Conservation (phyloP, 2,888 invertebrate species). For the Serripes groenlandicus region DNA sequence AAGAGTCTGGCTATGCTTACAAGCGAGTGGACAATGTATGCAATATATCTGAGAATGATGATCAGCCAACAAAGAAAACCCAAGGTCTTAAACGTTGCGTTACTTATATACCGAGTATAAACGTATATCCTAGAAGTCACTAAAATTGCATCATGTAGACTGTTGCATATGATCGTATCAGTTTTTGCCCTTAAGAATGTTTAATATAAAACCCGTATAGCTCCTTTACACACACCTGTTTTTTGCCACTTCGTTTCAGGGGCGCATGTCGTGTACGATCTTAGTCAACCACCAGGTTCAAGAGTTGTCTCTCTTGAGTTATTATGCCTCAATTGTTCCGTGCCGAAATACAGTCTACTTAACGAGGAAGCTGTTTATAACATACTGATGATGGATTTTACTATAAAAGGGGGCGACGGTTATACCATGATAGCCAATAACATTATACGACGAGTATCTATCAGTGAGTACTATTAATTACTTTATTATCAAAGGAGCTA, state of each 20-base stretch:
- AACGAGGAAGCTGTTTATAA: conserved; percentile 89
- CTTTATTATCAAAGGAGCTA: neutral
- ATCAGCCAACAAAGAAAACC: too few relatives aligned
- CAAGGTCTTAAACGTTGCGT: too few relatives aligned
- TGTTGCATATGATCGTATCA: too few relatives aligned
- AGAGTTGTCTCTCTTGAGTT: conserved; percentile 90
- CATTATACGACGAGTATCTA: conserved; percentile 27
- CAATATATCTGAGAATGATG: too few relatives aligned
- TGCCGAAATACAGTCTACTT: conserved; percentile 89
- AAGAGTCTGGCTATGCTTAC: too few relatives aligned
- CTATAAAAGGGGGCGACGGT: conserved; percentile 74
- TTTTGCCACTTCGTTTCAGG: conserved; percentile 88
- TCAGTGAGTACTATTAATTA: conserved; percentile 40
- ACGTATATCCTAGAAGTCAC: too few relatives aligned
- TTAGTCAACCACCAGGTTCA: conserved; percentile 88
- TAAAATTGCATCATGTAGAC: too few relatives aligned
- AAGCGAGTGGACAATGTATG: too few relatives aligned
- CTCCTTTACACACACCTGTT: too few relatives aligned
- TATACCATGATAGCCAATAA: conserved; percentile 70
- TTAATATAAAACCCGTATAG: too few relatives aligned
- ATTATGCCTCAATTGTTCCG: conserved; percentile 90
- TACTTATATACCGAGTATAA: too few relatives aligned
- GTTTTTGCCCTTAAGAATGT: too few relatives aligned
- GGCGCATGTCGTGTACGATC: conserved; percentile 91
- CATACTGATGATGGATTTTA: conserved; percentile 90